Evolutionary conservation across 2,113 vertebrate species (phyloP), one percentile per base, ranked within the genome.

Genomic region (Limnothrissa miodon): DNA sequence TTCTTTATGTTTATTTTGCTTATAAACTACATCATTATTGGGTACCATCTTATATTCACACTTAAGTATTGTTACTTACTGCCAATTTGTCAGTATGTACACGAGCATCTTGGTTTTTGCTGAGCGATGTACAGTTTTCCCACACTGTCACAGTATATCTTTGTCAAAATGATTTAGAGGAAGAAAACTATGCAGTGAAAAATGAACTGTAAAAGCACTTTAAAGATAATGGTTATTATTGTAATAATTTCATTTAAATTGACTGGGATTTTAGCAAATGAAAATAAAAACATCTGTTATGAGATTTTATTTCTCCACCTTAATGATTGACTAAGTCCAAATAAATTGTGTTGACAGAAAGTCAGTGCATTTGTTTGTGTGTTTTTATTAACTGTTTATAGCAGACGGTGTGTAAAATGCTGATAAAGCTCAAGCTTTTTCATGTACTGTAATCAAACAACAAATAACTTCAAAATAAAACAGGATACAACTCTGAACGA

Each of bases 61-160:
- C 25, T 74, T 74, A 33, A 29, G n/a, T 66, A 66, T 66, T 66
- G 59, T 66, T 66, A 74, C 62, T 36, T 29, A 70, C 62, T 70
- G 62, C 62, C 9, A 9, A 29, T n/a, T 36, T 36, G 66, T 74
- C 13, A 36, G 66, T 39, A 74, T n/a, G 36, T 29, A 74, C 11
- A 74, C 36, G 66, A 74, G 29, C 33, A 39, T 39, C 33, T 74
- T 74, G 66, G 25, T 33, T 74, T 33, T 13, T 70, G 62, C 33
- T 74, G 66, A 74, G 36, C 66, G 15, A 36, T 74, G 66, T 36
- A 74, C 29, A 74, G 36, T 74, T 36, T 36, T 8, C 1, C 1
- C 25, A 33, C 1, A 74, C 25, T 74, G 29, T 74, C 66, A 36
- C 29, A 36, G 29, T 10, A 25, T 29, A 29, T 66, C 59, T 10